A percentile compares a stretch with the other conserved stretches of the same genome.
These are phyloP conservation scores for Kuschelorhynchus macadamiae DNA, from an alignment of 2,888 invertebrate species.

Conservation along the genomic window DNA sequence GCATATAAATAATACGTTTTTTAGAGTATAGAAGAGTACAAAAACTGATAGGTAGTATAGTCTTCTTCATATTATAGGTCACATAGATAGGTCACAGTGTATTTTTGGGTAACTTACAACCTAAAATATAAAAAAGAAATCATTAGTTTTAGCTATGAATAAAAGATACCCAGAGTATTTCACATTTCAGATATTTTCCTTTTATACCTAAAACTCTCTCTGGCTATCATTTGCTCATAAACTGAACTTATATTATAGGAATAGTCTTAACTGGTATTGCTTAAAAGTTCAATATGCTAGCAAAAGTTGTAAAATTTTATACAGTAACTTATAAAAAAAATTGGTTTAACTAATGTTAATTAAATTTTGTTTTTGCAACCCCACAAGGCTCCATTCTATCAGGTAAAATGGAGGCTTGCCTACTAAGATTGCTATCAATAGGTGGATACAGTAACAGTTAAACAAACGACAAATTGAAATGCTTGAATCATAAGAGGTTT, in stretches of 20 bases:
- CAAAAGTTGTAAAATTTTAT: too few species aligned
- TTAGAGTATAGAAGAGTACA: background rate
- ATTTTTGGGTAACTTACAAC: background rate
- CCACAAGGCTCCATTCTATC: conserved; percentile 86
- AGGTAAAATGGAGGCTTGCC: conserved; percentile 83
- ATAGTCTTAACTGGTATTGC: too few species aligned
- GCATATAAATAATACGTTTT: background rate
- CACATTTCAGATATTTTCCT: too few species aligned
- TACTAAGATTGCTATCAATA: conserved; percentile 67
- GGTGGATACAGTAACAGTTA: conserved; percentile 55
- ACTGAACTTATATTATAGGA: too few species aligned
- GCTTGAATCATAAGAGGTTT: conserved; percentile 56
- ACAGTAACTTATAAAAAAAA: too few species aligned
- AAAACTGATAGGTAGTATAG: background rate
- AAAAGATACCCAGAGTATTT: too few species aligned
- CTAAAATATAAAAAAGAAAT: too few species aligned
- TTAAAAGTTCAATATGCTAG: too few species aligned
- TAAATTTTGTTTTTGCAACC: conserved; percentile 76
- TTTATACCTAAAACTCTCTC: too few species aligned
- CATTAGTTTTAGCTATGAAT: too few species aligned
- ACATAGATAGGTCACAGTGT: background rate
- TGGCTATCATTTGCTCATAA: too few species aligned
- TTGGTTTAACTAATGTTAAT: too few species aligned
- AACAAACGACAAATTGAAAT: conserved; percentile 53
- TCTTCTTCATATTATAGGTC: background rate